Base-by-base conservation (phyloP, 30 jellyfish, hydroid and myxozoan genomes). In the Aurelia aurita region DNA sequence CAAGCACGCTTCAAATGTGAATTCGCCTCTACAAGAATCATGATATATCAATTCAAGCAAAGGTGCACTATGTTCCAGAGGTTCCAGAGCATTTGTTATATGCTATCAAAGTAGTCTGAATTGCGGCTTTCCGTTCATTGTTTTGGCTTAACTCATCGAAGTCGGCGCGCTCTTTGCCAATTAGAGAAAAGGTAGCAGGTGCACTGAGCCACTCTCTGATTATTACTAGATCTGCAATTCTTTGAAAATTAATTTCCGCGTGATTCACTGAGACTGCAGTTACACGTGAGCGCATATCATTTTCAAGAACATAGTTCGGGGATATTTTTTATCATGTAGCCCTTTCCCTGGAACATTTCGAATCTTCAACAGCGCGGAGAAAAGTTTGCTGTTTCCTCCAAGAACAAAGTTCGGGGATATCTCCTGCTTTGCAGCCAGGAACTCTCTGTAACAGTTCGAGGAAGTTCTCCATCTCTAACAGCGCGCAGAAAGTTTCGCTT, bases 111-210 rank as follows among this genome's bases (percentile, higher is more conserved):
- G n/a, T 9, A 58, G 71, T 66, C 63, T 45, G 62, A 31, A 77
- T 29, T 77, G 80, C 49, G 88, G 88, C 62, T 18, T 60, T 62
- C 59, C 68, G 74, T 77, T 29, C 79, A 59, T 77, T 77, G 88
- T 77, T 60, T 60, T 77, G 69, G 62, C 88, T 77, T 77, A 77
- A 77, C 88, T 35, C 61, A 58, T 77, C 69, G 71, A 58, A 14
- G 65, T 72, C 88, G 88, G 88, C 51, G 34, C 60, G 79, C 88
- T 77, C 79, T 77, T 26, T 72, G 62, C 44, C 88, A 77, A 77
- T 77, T 77, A 77, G 88, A 54, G 35, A 77, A 51, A 12, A 58
- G 34, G 69, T 20, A 27, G 79, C 88, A 77, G 88, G 79, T 77
- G 88, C 88, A 77, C 43, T 28, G 19, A 13, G 88, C 44, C 51